Base-by-base conservation (phyloP, 2,888 invertebrate genomes). In the Cetonia aurata region DNA sequence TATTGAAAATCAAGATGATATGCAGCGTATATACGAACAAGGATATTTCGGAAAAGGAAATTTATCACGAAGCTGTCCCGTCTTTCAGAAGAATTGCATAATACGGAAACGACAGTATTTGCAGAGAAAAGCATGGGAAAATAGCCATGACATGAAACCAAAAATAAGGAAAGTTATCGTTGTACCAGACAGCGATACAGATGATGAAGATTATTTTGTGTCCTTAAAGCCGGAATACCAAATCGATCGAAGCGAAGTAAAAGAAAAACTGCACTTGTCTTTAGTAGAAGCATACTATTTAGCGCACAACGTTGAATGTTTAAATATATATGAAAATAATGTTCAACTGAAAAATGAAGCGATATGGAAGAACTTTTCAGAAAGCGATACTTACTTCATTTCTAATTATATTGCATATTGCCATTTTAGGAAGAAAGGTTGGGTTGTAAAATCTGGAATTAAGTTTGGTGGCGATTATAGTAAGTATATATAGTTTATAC, bases 401-500 rank as follows among this genome's bases (percentile, higher is more conserved):
- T 85, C 86, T 53, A 90, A 89, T 79, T 93, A 96, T 85, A 88
- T 93, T 37, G 92, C 91, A 0, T 98, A 96, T 83, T 91, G 94
- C 82, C 92, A 96, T 83, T 93, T 93, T 80, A 89, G 95, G 76
- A 89, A 93, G n/a, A 94, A 94, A 83, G 95, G 95, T 52, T 98
- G 96, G 93, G 88, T 96, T 70, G 93, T 96, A 0, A 96, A 94
- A 83, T 88, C 93, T 66, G 97, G 96, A 48, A 86, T 94, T 1
- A 95, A 96, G 83, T 97, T 93, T 88, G 96, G 96, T 59, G 93
- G 93, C 4, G 92, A 96, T 83, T 96, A 90, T 85, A 86, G 95
- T 95, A 88, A 90, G 91, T 87, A 33, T n/a, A n/a, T n/a, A n/a
- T n/a, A n/a, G n/a, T n/a, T n/a, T n/a, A n/a, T n/a, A n/a, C n/a